phyloP scores from a whole-genome alignment of 30 jellyfish, hydroid and myxozoan genomes.

The Mastigias papua region DNA sequence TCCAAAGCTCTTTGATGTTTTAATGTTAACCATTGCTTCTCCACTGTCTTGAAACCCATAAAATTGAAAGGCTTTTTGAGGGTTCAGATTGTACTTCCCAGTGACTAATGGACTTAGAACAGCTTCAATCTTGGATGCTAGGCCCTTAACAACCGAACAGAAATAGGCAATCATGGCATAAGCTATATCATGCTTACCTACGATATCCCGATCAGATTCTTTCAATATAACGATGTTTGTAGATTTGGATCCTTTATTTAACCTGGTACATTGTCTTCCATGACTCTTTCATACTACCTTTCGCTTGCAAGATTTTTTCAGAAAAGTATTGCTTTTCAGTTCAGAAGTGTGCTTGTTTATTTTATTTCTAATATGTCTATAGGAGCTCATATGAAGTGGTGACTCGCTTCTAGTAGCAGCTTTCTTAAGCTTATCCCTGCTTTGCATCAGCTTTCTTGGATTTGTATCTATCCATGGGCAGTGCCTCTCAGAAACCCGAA shows the following conservation, averaged over 20 bases:
- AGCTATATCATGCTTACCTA: background rate
- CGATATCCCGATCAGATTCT: constrained; percentile 6
- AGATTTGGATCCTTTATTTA: constrained; percentile 20
- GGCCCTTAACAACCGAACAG: constrained; percentile 54
- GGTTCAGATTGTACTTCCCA: constrained; percentile 21
- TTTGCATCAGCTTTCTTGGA: too few relatives aligned
- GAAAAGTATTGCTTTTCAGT: constrained; percentile 21
- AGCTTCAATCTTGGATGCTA: constrained; percentile 22
- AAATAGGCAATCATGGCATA: constrained; percentile 30
- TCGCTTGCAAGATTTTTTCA: background rate
- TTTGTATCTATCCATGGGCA: too few relatives aligned
- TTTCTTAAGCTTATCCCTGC: too few relatives aligned
- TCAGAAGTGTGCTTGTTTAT: background rate
- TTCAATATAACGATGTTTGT: background rate
- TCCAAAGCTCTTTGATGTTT: background rate
- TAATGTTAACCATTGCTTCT: background rate
- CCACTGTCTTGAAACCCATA: background rate
- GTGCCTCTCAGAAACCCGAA: too few relatives aligned
- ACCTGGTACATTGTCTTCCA: constrained; percentile 14
- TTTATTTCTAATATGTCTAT: too few relatives aligned
- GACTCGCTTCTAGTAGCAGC: too few relatives aligned
- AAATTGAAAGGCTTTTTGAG: background rate
- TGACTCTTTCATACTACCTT: constrained; percentile 32
- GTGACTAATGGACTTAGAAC: constrained; percentile 16
- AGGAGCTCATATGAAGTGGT: too few relatives aligned